Base-by-base conservation (phyloP, 2,888 invertebrate species). In the Creontiades dilutus region DNA sequence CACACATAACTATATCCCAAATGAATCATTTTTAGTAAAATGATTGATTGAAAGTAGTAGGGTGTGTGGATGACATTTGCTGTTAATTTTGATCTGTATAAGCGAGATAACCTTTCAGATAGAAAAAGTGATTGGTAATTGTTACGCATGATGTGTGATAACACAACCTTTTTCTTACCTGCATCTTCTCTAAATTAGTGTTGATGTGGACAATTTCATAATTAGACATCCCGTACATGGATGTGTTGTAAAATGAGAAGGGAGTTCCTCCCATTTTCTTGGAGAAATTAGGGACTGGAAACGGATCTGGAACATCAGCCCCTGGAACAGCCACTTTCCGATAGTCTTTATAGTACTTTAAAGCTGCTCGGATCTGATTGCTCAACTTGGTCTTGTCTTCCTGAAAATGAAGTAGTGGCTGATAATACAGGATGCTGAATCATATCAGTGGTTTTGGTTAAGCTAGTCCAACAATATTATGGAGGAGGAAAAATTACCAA, bases 311-410 rank as follows among this genome's bases (percentile, higher is more conserved):
- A 86, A 98, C 95, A 0, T 96, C 95, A 0, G 95, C 96, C 0
- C 96, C 96, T 0, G 97, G 97, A n/a, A 97, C 93, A 9, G 97
- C 97, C 7, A 96, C 94, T 0, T 97, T 97, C 93, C 97, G 96
- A 19, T 95, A 94, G 92, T 97, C 95, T 93, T 97, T 96, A 93
- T 96, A 97, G 93, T 97, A 97, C 90, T 96, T 96, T 61, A 98
- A 92, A 12, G 97, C 94, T 11, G 94, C 94, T 81, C 96, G 94
- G 78, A 97, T 94, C 92, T 96, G 95, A 90, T 96, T 95, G 90
- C 96, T 96, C 81, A 97, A 93, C 92, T 95, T 96, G 16, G 46
- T 88, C 52, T 88, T 78, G 47, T 76, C 88, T 37, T 80, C 80
- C 88, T 88, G 80, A 11, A 48, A 86, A 28, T n/a, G 13, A 46